A percentile compares a stretch with the other conserved stretches of the same genome.
Conservation (phyloP, 1,140 invertebrate species). For the Caerostris darwini region DNA sequence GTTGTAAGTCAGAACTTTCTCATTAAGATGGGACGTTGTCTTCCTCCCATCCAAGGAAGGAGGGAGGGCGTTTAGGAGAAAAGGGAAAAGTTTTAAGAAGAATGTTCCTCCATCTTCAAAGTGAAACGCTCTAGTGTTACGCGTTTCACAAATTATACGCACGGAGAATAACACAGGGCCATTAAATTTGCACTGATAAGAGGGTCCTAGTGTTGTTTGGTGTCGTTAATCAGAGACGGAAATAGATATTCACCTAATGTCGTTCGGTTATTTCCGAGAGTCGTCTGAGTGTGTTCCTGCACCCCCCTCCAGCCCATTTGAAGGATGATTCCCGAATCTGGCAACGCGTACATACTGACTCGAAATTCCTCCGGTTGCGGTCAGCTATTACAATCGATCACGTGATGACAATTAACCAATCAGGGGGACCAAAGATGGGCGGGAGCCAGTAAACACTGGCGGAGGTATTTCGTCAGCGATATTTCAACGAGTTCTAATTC, state of each 20-base stretch:
- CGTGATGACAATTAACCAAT: slow-evolving; percentile 76
- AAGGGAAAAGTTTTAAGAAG: slow-evolving; percentile 71
- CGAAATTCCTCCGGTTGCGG: slow-evolving; percentile 74
- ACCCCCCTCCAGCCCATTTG: slow-evolving; percentile 24
- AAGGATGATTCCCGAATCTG: slow-evolving; percentile 66
- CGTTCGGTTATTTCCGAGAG: slow-evolving; percentile 70
- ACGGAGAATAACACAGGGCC: slow-evolving; percentile 75
- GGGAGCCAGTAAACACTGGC: slow-evolving; percentile 66
- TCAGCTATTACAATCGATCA: slow-evolving; percentile 77
- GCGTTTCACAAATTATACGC: slow-evolving; percentile 76
- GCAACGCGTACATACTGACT: background rate
- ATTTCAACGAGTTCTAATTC: slow-evolving; percentile 60
- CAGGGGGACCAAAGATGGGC: slow-evolving; percentile 62
- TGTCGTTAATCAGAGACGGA: slow-evolving; percentile 72
- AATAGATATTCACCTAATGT: slow-evolving; percentile 77
- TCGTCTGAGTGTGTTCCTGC: background rate
- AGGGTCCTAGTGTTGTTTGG: slow-evolving; percentile 56
- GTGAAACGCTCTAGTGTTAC: slow-evolving; percentile 53
- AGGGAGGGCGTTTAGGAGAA: slow-evolving; percentile 48
- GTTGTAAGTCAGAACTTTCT: slow-evolving; percentile 77
- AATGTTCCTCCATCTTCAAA: slow-evolving; percentile 59
- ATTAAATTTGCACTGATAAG: slow-evolving; percentile 78
- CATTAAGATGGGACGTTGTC: slow-evolving; percentile 73
- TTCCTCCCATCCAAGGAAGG: slow-evolving; percentile 6
- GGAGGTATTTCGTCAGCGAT: slow-evolving; percentile 75